A percentile compares a stretch with the other conserved stretches of the same genome.
Conservation (phyloP, 2,797 vertebrate genomes). For the Onychomys leucogaster region DNA sequence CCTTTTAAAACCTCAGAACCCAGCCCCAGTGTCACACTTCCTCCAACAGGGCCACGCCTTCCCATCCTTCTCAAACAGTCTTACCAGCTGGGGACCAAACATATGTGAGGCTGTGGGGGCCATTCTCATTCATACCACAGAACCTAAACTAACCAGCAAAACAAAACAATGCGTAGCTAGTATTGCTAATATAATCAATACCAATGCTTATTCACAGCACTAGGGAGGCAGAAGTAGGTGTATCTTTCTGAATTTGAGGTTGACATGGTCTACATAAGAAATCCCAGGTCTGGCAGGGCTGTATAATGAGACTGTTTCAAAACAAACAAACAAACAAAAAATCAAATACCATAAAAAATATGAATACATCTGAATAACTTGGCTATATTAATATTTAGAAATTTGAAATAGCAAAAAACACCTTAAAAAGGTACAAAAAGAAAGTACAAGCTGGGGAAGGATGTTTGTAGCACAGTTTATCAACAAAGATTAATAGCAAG, state of each 20-base stretch:
- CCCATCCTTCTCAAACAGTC: not conserved
- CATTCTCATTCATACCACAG: not conserved
- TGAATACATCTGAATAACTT: not conserved
- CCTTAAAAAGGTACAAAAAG: constrained; percentile 11
- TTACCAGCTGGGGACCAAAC: not conserved
- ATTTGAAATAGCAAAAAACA: not conserved
- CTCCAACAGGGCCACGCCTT: not conserved
- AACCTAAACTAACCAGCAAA: not conserved
- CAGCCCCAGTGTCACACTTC: not conserved
- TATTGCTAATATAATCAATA: not conserved
- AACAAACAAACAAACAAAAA: not conserved
- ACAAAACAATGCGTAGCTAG: not conserved
- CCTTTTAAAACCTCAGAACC: not conserved
- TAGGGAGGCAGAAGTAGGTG: not conserved
- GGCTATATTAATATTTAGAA: constrained; percentile 31
- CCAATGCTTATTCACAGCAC: not conserved
- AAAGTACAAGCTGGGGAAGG: not conserved
- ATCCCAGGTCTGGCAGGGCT: not conserved
- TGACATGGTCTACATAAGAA: not conserved
- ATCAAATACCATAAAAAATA: not conserved
- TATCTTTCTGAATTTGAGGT: not conserved
- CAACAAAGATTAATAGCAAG: constrained; percentile 30
- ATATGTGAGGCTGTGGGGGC: not conserved
- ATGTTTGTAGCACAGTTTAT: not conserved
- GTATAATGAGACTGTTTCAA: not conserved